A percentile compares a stretch with the other conserved stretches of the same genome.
Evolutionary conservation across 2,113 vertebrate species (phyloP).

Genomic region (Passer domesticus): DNA sequence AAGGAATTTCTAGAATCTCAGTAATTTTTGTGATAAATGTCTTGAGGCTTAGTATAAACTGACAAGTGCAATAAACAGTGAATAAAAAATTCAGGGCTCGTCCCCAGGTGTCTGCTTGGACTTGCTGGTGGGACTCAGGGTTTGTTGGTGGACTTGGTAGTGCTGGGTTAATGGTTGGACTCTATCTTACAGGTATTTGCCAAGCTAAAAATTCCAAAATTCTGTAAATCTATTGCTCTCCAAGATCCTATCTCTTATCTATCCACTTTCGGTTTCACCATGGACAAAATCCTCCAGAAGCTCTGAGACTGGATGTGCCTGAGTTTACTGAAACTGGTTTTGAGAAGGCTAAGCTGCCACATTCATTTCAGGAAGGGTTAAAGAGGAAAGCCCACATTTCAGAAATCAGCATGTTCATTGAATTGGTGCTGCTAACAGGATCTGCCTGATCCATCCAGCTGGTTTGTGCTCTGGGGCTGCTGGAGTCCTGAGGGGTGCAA

Average conservation of each 20-base stretch:
- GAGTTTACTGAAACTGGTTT: neutral
- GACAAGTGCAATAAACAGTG: neutral
- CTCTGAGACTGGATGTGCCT: neutral
- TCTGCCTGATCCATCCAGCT: neutral
- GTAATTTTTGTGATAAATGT: neutral
- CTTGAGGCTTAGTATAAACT: neutral
- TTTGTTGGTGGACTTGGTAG: neutral
- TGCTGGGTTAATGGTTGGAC: neutral
- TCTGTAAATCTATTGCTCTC: neutral
- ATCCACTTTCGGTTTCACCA: neutral
- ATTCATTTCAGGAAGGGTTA: neutral
- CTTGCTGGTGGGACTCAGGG: neutral
- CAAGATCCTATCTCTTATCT: neutral
- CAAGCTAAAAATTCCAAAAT: neutral
- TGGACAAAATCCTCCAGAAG: neutral
- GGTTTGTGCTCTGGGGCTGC: neutral
- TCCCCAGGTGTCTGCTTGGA: neutral
- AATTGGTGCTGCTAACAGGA: rapidly evolving
- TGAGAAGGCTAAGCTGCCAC: neutral
- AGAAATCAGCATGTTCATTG: rapidly evolving
- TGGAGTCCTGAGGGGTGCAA: neutral
- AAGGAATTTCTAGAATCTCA: neutral
- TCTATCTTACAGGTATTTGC: neutral
- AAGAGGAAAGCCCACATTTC: neutral
- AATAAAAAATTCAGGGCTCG: neutral